phyloP scores from a whole-genome alignment of 2,888 invertebrate species.

The Julus scanicus region DNA sequence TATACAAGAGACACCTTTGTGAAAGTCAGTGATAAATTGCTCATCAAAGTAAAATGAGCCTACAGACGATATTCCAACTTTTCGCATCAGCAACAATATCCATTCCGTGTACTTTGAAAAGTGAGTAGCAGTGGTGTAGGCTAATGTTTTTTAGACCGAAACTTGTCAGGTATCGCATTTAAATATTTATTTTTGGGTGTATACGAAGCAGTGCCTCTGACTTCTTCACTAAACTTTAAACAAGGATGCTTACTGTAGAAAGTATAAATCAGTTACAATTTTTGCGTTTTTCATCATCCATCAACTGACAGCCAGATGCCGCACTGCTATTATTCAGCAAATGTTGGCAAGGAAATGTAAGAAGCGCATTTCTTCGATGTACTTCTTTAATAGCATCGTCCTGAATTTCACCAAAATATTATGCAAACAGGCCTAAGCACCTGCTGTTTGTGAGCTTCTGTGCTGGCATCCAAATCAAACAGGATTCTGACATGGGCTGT shows the following conservation, averaged over 20 bases:
- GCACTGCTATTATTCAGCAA: constrained; percentile 9
- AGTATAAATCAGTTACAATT: constrained; percentile 28
- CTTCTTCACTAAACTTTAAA: neutral
- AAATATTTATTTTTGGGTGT: constrained; percentile 31
- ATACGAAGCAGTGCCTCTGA: neutral
- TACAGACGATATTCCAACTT: neutral
- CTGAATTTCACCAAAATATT: constrained; percentile 35
- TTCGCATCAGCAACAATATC: neutral
- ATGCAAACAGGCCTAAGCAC: neutral
- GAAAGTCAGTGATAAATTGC: constrained; percentile 2
- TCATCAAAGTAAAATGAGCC: neutral
- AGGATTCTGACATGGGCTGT: neutral
- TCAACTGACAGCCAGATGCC: constrained; percentile 39
- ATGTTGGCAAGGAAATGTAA: constrained; percentile 14
- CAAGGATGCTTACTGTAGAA: neutral
- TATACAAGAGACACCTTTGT: neutral
- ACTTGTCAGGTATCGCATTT: constrained; percentile 29
- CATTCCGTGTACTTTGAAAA: neutral
- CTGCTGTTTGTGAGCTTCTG: constrained; percentile 26
- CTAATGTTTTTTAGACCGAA: neutral
- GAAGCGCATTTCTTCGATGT: neutral
- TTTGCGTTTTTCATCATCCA: constrained; percentile 30
- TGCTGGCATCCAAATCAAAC: constrained; percentile 16
- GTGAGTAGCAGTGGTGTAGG: neutral
- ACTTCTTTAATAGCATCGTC: constrained; percentile 21